A percentile compares a stretch with the other conserved stretches of the same genome.
These are phyloP conservation scores for Archips crataeganus DNA, from an alignment of 2,888 invertebrate species.

Conservation along the genomic window DNA sequence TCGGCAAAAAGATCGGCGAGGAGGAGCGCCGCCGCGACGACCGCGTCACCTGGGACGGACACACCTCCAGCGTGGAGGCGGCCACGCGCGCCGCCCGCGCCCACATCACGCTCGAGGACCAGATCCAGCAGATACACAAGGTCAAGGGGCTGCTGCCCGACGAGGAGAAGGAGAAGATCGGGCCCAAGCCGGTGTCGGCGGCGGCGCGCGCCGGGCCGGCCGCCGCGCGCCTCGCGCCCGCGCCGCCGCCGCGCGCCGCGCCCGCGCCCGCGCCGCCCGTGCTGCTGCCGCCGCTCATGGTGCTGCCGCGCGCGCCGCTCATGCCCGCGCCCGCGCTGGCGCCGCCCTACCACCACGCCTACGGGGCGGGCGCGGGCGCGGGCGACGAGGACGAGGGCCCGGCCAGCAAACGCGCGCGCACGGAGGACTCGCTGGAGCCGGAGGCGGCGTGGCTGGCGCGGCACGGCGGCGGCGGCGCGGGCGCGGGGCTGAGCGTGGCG, in stretches of 20 bases:
- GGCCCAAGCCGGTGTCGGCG: slow-evolving; percentile 91
- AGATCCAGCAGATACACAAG: slow-evolving; percentile 98
- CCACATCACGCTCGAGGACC: slow-evolving; percentile 98
- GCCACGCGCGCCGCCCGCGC: slow-evolving; percentile 97
- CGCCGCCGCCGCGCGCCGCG: slow-evolving; percentile 95
- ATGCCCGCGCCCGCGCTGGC: slow-evolving; percentile 90
- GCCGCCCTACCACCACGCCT: slow-evolving; percentile 77
- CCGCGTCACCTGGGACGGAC: slow-evolving; percentile 99
- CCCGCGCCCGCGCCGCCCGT: slow-evolving; percentile 87
- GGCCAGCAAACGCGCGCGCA: slow-evolving; percentile 93
- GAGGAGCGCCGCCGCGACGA: slow-evolving; percentile 95
- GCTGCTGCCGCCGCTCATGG: slow-evolving; percentile 52
- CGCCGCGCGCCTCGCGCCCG: slow-evolving; percentile 53
- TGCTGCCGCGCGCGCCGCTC: slow-evolving; percentile 86
- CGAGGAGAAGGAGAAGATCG: slow-evolving; percentile 98
- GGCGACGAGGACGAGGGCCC: slow-evolving; percentile 91
- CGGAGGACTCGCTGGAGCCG: slow-evolving; percentile 96
- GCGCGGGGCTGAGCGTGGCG: slow-evolving; percentile 81
- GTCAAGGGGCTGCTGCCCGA: slow-evolving; percentile 96
- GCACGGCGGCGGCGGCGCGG: slow-evolving; percentile 55
- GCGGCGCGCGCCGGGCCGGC: slow-evolving; percentile 47
- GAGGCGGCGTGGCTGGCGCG: slow-evolving; percentile 87
- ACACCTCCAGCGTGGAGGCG: slow-evolving; percentile 98
- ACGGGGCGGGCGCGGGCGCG: slow-evolving; percentile 79
- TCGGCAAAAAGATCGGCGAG: slow-evolving; percentile 99